Conservation (phyloP, 2,888 invertebrate genomes). For the Muschampia plurimacula region DNA sequence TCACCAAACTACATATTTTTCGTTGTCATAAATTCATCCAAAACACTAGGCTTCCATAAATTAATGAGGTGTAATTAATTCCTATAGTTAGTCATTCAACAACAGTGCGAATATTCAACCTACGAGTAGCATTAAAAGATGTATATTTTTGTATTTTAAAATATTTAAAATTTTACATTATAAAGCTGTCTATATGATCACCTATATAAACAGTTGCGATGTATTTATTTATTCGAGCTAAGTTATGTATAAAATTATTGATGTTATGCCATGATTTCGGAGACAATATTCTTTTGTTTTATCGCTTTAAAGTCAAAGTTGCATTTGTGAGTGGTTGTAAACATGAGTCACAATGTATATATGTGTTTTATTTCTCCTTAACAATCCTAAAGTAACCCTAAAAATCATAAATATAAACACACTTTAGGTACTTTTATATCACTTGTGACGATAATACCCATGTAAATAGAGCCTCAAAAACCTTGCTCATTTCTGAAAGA, state of each 20-base stretch:
- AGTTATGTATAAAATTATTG: conserved; percentile 65
- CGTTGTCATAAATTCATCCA: neutral
- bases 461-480: too few relatives aligned
- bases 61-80: neutral
- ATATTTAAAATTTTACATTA: neutral
- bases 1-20: too few relatives aligned
- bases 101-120: neutral
- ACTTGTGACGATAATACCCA: too few relatives aligned
- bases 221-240: conserved; percentile 47
- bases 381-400: neutral
- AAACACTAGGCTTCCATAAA: neutral
- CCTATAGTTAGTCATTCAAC: neutral
- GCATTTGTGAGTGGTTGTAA: conserved; percentile 84
- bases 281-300: conserved; percentile 71
- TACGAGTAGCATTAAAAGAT: neutral
- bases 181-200: too few relatives aligned
- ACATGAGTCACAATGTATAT: conserved; percentile 78
- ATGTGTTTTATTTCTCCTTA: conserved; percentile 48
- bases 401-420: neutral
- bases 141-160: conserved; percentile 7
- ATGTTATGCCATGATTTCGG: conserved; percentile 79
- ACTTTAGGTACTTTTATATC: too few relatives aligned
- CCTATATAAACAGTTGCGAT: neutral
- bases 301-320: conserved; percentile 79
- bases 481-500: too few relatives aligned